A percentile compares a stretch with the other conserved stretches of the same genome.
These are phyloP conservation scores for Cydia amplana DNA, from an alignment of 1,140 invertebrate species.

Conservation along the genomic window DNA sequence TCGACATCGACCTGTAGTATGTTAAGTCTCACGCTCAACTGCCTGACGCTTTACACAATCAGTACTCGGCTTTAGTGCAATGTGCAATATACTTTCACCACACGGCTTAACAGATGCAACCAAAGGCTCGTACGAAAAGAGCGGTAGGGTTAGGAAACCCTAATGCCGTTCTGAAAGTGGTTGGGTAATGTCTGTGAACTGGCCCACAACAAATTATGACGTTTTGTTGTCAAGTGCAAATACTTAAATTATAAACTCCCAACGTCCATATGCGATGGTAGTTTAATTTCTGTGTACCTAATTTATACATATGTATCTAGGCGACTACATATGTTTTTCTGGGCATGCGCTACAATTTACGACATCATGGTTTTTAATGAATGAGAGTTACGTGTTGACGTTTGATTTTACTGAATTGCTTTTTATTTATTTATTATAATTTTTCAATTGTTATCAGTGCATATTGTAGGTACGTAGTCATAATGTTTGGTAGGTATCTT, in stretches of 20 bases:
- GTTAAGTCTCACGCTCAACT: neutral
- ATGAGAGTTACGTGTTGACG: neutral
- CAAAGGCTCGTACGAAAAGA: conserved; percentile 45
- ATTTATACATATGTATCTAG: no score
- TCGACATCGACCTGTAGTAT: no score
- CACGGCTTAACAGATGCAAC: conserved; percentile 44
- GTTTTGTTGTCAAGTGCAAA: conserved; percentile 32
- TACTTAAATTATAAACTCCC: neutral
- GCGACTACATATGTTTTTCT: no score
- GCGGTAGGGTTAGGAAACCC: conserved; percentile 50
- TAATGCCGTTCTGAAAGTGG: conserved; percentile 45
- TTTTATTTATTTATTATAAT: neutral
- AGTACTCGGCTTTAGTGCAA: conserved; percentile 43
- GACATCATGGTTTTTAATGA: neutral
- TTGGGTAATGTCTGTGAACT: conserved; percentile 56
- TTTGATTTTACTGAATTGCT: neutral
- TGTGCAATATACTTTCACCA: conserved; percentile 51
- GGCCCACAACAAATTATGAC: conserved; percentile 39
- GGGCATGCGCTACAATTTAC: no score
- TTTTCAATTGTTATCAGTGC: neutral
- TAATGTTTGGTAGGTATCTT: no score
- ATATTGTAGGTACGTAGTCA: no score
- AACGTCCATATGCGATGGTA: no score
- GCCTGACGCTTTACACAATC: conserved; percentile 3
- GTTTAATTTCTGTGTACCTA: no score